phyloP scores from a whole-genome alignment of 2,888 invertebrate genomes.

The Chrysolina oricalcia region DNA sequence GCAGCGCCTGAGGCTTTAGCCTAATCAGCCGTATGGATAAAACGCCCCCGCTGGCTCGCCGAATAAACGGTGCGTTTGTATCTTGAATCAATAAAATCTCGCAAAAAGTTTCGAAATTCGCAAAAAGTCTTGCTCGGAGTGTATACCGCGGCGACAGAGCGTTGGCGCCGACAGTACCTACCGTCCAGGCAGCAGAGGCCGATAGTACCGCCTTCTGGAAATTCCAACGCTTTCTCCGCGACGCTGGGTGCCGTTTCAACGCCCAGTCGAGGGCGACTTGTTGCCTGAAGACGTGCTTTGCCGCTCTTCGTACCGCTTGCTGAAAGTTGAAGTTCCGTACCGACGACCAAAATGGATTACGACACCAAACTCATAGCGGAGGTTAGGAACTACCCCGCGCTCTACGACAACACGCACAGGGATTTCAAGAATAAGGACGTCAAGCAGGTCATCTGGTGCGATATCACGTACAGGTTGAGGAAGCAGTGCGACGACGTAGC shows the following conservation, averaged over 20 bases:
- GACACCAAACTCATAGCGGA: slow-evolving; percentile 47
- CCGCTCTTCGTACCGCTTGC: background rate
- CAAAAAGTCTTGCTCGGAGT: background rate
- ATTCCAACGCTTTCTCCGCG: slow-evolving; percentile 26
- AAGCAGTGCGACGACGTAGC: slow-evolving; percentile 48
- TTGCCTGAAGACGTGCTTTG: slow-evolving; percentile 22
- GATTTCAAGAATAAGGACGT: slow-evolving; percentile 50
- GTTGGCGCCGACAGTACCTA: slow-evolving; percentile 28
- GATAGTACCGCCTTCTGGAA: slow-evolving; percentile 26
- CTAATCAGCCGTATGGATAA: too few species aligned
- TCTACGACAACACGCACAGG: slow-evolving; percentile 51
- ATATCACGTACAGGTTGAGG: slow-evolving; percentile 47
- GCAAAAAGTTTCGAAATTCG: slow-evolving; percentile 7
- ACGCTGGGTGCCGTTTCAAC: slow-evolving; percentile 17
- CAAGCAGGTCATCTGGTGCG: slow-evolving; percentile 44
- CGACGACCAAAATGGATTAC: slow-evolving; percentile 46
- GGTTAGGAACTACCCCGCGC: slow-evolving; percentile 47
- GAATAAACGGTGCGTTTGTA: background rate
- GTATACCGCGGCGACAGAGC: slow-evolving; percentile 4
- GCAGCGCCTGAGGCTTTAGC: too few species aligned
- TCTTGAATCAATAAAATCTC: background rate
- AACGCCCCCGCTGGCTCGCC: background rate
- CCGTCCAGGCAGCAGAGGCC: background rate
- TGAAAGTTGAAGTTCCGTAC: background rate
- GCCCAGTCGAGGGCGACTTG: slow-evolving; percentile 1